Evolutionary conservation across 2,113 vertebrate species (phyloP), one percentile per base, ranked within the genome.

Genomic region (Progne subis): DNA sequence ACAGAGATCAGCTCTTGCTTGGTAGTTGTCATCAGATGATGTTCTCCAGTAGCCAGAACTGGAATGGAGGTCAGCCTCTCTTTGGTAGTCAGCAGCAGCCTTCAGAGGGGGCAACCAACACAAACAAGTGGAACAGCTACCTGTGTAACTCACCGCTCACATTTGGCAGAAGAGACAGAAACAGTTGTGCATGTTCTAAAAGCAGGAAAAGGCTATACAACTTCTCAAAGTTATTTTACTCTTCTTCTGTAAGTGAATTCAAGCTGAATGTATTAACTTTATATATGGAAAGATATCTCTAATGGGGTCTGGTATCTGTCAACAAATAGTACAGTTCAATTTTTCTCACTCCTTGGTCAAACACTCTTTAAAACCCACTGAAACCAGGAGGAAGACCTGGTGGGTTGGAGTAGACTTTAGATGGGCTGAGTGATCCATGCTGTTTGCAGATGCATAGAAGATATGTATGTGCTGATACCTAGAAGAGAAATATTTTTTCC

Each of bases 121-220:
- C 32, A 34, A 34, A 2, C 6, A 31, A 44, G 49, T 43, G 67
- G 50, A 82, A 49, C 16, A 56, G 53, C 26, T 55, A 8, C 55
- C 26, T 9, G 0, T 18, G 53, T 76, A 79, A 79, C 61, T 71
- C 39, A n/a, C 18, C 4, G 3, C n/a, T 53, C 21, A 6, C 3
- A 1, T 50, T n/a, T 34, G 24, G 19, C 68, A 47, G 63, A 52
- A 79, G 34, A 43, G 74, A 32, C n/a, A 53, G 18, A 64, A 82
- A 69, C 55, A 72, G 53, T 59, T 37, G 4, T 11, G 13, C 15
- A 15, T 0, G 0, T 41, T 18, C 75, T 60, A 71, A 79, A 79
- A 64, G 39, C 37, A 60, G 55, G 29, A 71, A 37, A 41, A 46
- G 50, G 21, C 47, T 57, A 9, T 50, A 32, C 28, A 26, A 26